Evolutionary conservation across 1,140 invertebrate genomes (phyloP), one percentile per base, ranked within the genome.

Genomic region (Lucilia sericata): DNA sequence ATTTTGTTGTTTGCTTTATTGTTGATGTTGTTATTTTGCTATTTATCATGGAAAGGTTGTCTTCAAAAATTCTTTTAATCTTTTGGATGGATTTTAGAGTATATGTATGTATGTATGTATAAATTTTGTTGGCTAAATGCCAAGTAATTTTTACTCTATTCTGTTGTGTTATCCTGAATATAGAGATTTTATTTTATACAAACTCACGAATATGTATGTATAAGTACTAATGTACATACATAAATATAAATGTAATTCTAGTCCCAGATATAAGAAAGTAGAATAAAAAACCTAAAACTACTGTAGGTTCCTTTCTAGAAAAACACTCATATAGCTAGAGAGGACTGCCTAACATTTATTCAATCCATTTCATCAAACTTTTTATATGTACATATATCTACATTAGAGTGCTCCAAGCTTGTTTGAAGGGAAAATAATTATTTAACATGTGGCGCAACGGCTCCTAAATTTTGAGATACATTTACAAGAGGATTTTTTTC

Each of bases 1-100:
- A 42, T 42, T 42, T 42, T 8, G 42, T 42, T 42, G 42, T 42
- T 42, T 42, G 42, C 10, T 17, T 2, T 55, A 55, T 55, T 55
- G 51, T 55, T 55, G 51, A 14, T 55, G 51, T n/a, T 55, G 51
- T 10, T 55, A 55, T 55, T 55, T 55, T 14, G 51, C 51, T 55
- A 55, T 55, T 55, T 55, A 55, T 55, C 51, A 55, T 55, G 51
- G 34, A 76, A 76, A 76, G 74, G 74, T 76, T 76, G 74, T 76
- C 74, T 76, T 76, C 34, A 36, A 42, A 74, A 76, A 76, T 76
- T 76, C 74, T 76, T 75, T 76, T 76, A 76, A 76, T 76, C 74
- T 76, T 76, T 34, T 76, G 34, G 74, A 76, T 76, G 34, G 74
- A 76, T 76, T 76, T 76, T 76, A 76, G 74, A 47, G 74, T 76